Conservation (phyloP, 2,797 vertebrate genomes). For the Argya squamiceps region DNA sequence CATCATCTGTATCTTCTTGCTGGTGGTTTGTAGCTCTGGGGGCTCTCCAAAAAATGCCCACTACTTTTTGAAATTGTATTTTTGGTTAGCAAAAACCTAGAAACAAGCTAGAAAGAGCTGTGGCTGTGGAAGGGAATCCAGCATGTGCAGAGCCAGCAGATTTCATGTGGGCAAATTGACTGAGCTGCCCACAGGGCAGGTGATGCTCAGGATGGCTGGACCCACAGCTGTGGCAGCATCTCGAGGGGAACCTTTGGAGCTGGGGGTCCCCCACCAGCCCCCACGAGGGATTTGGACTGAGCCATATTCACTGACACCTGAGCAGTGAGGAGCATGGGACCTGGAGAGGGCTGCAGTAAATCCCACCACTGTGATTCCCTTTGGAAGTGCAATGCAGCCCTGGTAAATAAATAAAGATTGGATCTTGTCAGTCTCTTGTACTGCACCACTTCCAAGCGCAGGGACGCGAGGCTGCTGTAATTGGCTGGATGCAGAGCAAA, state of each 20-base stretch:
- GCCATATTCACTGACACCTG: accelerated
- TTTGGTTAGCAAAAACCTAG: not conserved
- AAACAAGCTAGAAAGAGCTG: not conserved
- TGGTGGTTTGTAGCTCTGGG: not conserved
- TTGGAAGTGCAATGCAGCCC: conserved; percentile 8
- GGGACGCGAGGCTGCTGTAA: conserved; percentile 38
- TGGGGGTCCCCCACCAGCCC: accelerated
- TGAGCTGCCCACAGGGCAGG: accelerated
- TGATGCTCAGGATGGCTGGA: not conserved
- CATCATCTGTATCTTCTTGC: accelerated
- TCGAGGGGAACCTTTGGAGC: accelerated
- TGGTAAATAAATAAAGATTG: conserved; percentile 53
- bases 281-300: accelerated
- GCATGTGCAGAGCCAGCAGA: not conserved
- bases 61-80: not conserved
- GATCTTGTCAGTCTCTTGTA: conserved; percentile 18
- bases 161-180: accelerated
- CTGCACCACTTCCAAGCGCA: not conserved
- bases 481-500: conserved; percentile 72
- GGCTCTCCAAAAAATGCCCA: not conserved
- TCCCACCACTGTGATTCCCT: accelerated
- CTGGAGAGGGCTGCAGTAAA: not conserved
- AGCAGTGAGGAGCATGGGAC: accelerated
- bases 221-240: accelerated
- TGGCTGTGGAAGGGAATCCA: not conserved